These are phyloP conservation scores for Pangasius krempfi DNA, from an alignment of 2,797 vertebrate species.

Conservation along the genomic window DNA sequence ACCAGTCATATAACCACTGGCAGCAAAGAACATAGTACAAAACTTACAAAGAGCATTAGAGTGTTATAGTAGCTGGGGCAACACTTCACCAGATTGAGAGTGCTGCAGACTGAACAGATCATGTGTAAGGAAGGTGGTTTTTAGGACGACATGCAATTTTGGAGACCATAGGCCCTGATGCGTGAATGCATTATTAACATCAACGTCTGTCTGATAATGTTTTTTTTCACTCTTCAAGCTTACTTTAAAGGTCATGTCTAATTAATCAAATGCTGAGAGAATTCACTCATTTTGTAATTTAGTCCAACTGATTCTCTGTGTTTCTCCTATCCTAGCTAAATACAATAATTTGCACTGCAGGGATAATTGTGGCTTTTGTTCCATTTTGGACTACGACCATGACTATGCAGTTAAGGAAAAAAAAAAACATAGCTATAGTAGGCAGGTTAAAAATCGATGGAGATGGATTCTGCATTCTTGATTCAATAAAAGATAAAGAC, in stretches of 20 bases:
- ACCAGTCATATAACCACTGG: conserved; percentile 32
- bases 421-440: background rate
- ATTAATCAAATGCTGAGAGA: background rate
- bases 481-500: conserved; percentile 10
- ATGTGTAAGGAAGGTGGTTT: conserved; percentile 6
- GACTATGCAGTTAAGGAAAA: background rate
- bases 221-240: background rate
- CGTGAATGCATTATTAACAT: conserved; percentile 22
- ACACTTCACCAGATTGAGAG: conserved; percentile 41
- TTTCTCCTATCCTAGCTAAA: background rate
- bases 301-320: background rate
- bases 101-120: conserved; percentile 30
- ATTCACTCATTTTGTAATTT: background rate
- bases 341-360: background rate
- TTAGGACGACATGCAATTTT: conserved; percentile 27
- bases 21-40: conserved; percentile 54
- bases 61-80: conserved; percentile 44
- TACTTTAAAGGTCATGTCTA: background rate
- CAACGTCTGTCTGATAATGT: background rate
- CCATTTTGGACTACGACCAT: background rate
- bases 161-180: conserved; percentile 3
- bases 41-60: conserved; percentile 55
- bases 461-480: background rate
- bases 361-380: background rate
- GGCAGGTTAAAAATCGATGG: background rate